Evolutionary conservation across 64 coral and sea anemone genomes (phyloP).

Genomic region (Actinia equina): DNA sequence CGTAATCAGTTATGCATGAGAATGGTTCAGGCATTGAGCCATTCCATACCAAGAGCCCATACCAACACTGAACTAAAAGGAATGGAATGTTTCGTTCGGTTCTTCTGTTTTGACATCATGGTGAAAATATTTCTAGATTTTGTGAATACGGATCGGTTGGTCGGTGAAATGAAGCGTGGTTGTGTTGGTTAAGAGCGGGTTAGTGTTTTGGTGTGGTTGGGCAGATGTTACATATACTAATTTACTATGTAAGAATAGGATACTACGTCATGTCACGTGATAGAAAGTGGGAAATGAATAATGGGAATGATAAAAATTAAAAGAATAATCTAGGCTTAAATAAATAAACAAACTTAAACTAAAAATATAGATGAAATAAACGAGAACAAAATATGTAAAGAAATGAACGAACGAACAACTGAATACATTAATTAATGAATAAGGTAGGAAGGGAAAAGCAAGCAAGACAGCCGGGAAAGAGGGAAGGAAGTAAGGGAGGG

Average conservation of each 20-base stretch:
- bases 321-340: too few relatives aligned
- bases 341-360: too few relatives aligned
- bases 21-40: background rate
- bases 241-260: background rate
- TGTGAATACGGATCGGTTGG: background rate
- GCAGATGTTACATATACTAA: background rate
- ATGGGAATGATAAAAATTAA: background rate
- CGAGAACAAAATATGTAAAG: too few relatives aligned
- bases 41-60: background rate
- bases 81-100: slow-evolving; percentile 1
- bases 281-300: background rate
- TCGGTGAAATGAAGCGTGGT: background rate
- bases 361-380: too few relatives aligned
- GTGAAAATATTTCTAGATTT: background rate
- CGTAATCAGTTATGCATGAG: background rate
- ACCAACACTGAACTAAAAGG: background rate
- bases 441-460: too few relatives aligned
- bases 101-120: slow-evolving; percentile 10
- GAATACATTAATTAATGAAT: too few relatives aligned
- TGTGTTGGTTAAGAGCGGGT: slow-evolving; percentile 1
- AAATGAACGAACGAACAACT: too few relatives aligned
- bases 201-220: background rate
- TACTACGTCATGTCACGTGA: background rate
- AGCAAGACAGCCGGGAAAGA: too few relatives aligned
- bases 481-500: too few relatives aligned